phyloP scores from a whole-genome alignment of 2,113 vertebrate genomes.

The Hypocryptadius cinnamomeus region DNA sequence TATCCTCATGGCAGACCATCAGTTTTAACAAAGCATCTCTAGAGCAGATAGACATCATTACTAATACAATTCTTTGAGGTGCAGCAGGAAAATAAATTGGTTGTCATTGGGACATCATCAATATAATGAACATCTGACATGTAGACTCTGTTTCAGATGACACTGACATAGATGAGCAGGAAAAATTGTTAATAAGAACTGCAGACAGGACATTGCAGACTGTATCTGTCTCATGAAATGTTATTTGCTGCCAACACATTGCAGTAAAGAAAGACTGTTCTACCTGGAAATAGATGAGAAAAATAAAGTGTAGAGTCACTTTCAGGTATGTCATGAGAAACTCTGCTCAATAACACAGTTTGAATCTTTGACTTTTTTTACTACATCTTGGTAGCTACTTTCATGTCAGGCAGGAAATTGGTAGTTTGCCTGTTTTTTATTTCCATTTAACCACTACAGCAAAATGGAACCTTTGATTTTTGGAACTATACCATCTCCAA shows the following conservation, averaged over 20 bases:
- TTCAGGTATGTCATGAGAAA: not conserved
- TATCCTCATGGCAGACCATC: conserved; percentile 26
- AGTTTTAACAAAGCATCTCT: conserved; percentile 39
- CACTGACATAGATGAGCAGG: not conserved
- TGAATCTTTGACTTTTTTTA: not conserved
- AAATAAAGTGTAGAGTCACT: not conserved
- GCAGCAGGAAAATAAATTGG: conserved; percentile 57
- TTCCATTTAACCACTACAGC: conserved; percentile 1
- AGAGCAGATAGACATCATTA: conserved; percentile 29
- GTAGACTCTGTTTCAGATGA: conserved; percentile 4
- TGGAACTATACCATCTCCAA: not conserved
- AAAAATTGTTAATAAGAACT: conserved; percentile 18
- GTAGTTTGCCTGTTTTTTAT: conserved; percentile 27
- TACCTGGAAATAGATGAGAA: not conserved
- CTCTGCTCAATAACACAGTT: not conserved
- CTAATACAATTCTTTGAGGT: conserved; percentile 36
- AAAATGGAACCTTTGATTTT: conserved; percentile 10
- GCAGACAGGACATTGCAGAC: not conserved
- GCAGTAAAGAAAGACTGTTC: not conserved
- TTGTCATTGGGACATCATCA: conserved; percentile 51
- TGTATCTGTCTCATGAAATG: conserved; percentile 15
- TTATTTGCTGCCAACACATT: conserved; percentile 25
- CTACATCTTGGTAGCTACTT: not conserved
- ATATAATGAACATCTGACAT: conserved; percentile 44
- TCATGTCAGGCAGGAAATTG: conserved; percentile 30